Evolutionary conservation across 2,113 vertebrate species (phyloP).

Genomic region (Stegostoma tigrinum): DNA sequence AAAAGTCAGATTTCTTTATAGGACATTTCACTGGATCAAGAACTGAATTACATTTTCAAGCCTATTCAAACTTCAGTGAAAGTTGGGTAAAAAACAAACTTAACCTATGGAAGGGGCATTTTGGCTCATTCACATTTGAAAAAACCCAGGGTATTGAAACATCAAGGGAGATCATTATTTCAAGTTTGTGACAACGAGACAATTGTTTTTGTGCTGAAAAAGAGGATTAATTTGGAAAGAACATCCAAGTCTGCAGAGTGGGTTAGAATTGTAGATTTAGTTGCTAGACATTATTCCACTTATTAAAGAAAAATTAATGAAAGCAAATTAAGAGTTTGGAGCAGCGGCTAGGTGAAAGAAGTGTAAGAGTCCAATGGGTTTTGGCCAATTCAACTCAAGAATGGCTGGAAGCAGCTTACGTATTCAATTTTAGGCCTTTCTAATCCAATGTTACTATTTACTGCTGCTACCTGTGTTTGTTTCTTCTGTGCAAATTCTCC

Average conservation of each 20-base stretch:
- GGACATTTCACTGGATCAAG: neutral
- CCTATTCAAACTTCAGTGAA: neutral
- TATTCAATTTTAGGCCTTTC: constrained; percentile 28
- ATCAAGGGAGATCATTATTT: neutral
- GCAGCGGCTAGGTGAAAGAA: neutral
- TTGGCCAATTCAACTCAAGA: constrained; percentile 8
- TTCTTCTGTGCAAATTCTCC: constrained; percentile 68
- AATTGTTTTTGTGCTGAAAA: neutral
- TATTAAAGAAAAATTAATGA: neutral
- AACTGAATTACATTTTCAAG: neutral
- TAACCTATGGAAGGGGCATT: neutral
- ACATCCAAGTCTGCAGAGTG: neutral
- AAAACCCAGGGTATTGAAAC: neutral
- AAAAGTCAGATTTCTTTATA: neutral
- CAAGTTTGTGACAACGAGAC: neutral
- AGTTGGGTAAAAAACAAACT: neutral
- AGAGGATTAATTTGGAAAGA: neutral
- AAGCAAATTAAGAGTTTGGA: constrained; percentile 7
- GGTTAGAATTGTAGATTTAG: neutral
- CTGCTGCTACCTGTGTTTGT: constrained; percentile 58
- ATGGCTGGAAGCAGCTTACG: constrained; percentile 20
- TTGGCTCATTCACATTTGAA: neutral
- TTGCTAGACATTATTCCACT: neutral
- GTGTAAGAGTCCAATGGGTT: neutral
- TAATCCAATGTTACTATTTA: constrained; percentile 16